Conservation (phyloP, 2,888 invertebrate species). For the Rhingia rostrata region DNA sequence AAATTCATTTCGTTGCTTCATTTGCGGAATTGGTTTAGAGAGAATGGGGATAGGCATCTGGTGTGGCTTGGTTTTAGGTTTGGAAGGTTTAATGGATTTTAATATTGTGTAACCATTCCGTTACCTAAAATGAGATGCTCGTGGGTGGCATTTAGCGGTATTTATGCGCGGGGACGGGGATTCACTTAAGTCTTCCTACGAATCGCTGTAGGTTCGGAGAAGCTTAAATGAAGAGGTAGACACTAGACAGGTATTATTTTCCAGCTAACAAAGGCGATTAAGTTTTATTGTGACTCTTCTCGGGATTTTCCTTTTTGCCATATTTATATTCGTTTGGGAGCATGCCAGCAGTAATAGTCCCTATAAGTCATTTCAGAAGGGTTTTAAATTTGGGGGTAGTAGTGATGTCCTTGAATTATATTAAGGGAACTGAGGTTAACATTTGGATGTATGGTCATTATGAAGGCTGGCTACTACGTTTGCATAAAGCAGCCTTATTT, state of each 20-base stretch:
- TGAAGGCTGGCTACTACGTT: no score
- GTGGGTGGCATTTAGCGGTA: slow-evolving; percentile 57
- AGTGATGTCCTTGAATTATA: no score
- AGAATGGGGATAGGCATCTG: background rate
- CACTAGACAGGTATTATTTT: background rate
- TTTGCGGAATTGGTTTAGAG: slow-evolving; percentile 58
- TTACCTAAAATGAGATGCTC: slow-evolving; percentile 41
- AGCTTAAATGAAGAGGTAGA: slow-evolving; percentile 19
- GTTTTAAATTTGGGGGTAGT: no score
- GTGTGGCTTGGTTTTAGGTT: slow-evolving; percentile 25
- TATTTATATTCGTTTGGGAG: background rate
- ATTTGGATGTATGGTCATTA: no score
- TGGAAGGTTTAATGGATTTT: slow-evolving; percentile 60
- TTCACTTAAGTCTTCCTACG: slow-evolving; percentile 27
- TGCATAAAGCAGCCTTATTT: no score
- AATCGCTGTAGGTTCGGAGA: slow-evolving; percentile 32
- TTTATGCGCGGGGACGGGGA: slow-evolving; percentile 46
- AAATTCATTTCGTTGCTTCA: slow-evolving; percentile 45
- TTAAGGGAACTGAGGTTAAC: no score
- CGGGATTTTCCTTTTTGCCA: background rate
- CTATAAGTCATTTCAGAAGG: no score
- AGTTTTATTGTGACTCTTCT: background rate
- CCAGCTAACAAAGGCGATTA: background rate
- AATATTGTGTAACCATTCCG: slow-evolving; percentile 41
- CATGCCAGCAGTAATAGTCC: background rate